Percentiles rank a stretch among this genome's conserved stretches.
Evolutionary conservation across 2,888 invertebrate genomes (phyloP).

Genomic region (Drosophila buzzatii): DNA sequence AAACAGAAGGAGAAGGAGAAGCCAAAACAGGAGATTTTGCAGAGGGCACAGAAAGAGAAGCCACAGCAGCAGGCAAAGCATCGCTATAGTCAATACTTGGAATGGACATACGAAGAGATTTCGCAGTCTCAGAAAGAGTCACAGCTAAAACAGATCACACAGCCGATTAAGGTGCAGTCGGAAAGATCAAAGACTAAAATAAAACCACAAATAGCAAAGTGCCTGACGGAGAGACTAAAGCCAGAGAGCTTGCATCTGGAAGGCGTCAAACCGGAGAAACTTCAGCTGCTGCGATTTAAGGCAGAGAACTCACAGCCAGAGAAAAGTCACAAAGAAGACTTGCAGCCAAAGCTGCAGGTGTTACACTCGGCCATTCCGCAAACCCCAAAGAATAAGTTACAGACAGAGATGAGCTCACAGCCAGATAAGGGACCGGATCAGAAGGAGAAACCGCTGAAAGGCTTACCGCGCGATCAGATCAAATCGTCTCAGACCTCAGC

Average conservation of each 20-base stretch:
- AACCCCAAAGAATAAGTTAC: background rate
- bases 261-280: background rate
- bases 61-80: too few relatives aligned
- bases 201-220: background rate
- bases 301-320: background rate
- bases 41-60: background rate
- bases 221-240: background rate
- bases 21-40: too few relatives aligned
- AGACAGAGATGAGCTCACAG: background rate
- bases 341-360: background rate
- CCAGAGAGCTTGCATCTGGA: background rate
- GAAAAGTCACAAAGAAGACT: too few relatives aligned
- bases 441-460: background rate
- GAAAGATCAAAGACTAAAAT: background rate
- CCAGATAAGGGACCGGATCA: too few relatives aligned
- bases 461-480: too few relatives aligned
- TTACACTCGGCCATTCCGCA: background rate
- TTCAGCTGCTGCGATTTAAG: background rate
- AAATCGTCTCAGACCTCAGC: background rate
- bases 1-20: background rate
- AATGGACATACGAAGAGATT: background rate
- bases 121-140: background rate
- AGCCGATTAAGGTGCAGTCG: too few relatives aligned
- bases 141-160: background rate
- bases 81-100: background rate